Evolutionary conservation across 1,140 invertebrate species (phyloP), one percentile per base, ranked within the genome.

Genomic region (Pteromalus puparum): DNA sequence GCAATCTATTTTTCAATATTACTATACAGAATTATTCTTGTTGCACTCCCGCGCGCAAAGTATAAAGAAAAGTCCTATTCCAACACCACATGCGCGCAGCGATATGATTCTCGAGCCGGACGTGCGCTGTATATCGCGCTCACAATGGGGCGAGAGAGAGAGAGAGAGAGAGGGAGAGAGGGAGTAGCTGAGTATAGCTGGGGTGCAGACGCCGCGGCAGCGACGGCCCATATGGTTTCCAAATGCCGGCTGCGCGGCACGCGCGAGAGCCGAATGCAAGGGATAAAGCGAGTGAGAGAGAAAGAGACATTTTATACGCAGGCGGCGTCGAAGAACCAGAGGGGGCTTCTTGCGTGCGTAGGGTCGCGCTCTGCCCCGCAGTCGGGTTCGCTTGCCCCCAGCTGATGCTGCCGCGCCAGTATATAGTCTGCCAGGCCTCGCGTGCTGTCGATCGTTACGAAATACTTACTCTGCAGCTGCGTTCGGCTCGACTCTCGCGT

Each of bases 161-260:
- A 48, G 53, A 81, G 24, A 70, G 42, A 18, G 68, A 26, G 53
- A 42, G 82, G 42, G 75, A n/a, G 75, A 46, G 26, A 18, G 28
- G 18, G 26, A 21, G 46, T 18, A 48, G 26, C 53, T n/a, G 42
- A 21, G 78, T 34, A 48, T 15, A 38, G 38, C 3, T 74, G 61
- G 21, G 28, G 5, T 65, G 74, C 26, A 68, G 83, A 2, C 5
- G 21, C n/a, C 3, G 24, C n/a, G n/a, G n/a, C 15, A 24, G 61
- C 68, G 53, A 21, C 6, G 28, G 13, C 84, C 83, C 88, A 91
- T 89, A 89, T 91, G 91, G 89, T 84, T 85, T 88, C 85, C 89
- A 91, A 87, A 90, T 91, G 90, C 86, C 86, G 86, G 88, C 87
- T 88, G 87, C 67, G 53, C 34, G 42, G 70, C 38, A 42, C 70